Evolutionary conservation across 2,888 invertebrate species (phyloP), one percentile per base, ranked within the genome.

Genomic region (Morpho helenor): DNA sequence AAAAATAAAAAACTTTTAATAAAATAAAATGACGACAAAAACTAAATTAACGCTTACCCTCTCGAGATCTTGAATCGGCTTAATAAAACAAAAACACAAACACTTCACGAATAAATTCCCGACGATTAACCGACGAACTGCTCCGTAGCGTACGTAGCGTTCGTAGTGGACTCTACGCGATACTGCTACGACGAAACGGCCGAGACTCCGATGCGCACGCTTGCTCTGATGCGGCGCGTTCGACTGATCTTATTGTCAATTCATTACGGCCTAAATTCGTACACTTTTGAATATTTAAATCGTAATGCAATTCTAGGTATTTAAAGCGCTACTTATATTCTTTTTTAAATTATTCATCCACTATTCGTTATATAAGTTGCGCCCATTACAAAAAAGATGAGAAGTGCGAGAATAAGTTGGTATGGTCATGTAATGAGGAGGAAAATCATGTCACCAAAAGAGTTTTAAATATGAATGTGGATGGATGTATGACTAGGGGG

Each of bases 91-190:
- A 59, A 31, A 55, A 53, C 61, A 61, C 66, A 50, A 59, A 42
- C 61, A 64, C 61, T 59, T 57, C 63, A 64, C 60, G 61, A 61
- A 49, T 52, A 53, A 56, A 51, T 44, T 49, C 51, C 42, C 42
- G 39, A 44, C 49, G 49, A 43, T 22, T 42, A 43, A 48, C 43
- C 56, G 57, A 60, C 52, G 56, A 47, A 53, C 45, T 42, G 48
- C 53, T 47, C 54, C 62, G 67, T 69, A 68, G 65, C 65, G 62
- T 57, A 70, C 72, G 72, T 69, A 70, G 67, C 66, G 65, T 55
- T 62, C 68, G 67, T 61, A 64, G 66, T 57, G 64, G 58, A 61
- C 67, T 64, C 72, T 68, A 67, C 70, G 70, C 69, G 67, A 61
- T 62, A 72, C 72, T 72, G 71, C 71, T 68, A 68, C 68, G 66